Evolutionary conservation across 2,797 vertebrate species (phyloP).

Genomic region (Platyrinchus mystaceus): DNA sequence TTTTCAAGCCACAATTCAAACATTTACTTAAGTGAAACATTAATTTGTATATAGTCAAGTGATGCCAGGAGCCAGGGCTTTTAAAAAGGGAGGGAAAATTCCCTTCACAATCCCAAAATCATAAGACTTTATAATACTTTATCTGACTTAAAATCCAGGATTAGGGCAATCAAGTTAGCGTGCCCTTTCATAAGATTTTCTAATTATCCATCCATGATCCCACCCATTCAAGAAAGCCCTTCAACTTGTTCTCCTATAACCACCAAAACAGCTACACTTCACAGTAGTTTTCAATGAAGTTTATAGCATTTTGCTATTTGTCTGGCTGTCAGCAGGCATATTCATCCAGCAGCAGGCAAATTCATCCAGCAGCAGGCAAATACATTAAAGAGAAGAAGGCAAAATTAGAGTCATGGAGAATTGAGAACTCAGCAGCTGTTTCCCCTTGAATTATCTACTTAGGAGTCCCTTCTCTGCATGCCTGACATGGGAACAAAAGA

Average conservation of each 20-base stretch:
- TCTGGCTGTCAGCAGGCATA: neutral
- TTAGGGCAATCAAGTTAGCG: neutral
- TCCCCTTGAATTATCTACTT: slow-evolving; percentile 50
- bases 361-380: slow-evolving; percentile 29
- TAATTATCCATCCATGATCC: neutral
- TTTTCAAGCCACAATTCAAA: neutral
- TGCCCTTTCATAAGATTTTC: neutral
- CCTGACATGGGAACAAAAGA: slow-evolving; percentile 53
- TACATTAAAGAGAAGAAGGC: neutral
- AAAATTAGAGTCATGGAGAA: slow-evolving; percentile 43
- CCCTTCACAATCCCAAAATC: neutral
- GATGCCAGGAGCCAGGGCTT: neutral
- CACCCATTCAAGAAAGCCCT: neutral
- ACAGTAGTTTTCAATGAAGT: neutral
- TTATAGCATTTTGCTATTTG: neutral
- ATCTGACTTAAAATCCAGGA: neutral
- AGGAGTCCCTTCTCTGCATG: slow-evolving; percentile 25
- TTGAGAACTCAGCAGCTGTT: slow-evolving; percentile 62
- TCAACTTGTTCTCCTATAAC: neutral
- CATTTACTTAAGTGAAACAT: neutral
- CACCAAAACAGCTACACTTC: neutral
- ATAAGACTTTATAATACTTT: neutral
- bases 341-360: slow-evolving; percentile 30
- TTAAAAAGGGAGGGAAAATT: neutral
- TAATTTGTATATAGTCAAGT: neutral